Base-by-base conservation (phyloP, 64 coral and sea anemone species). In the Stichodactyla helianthus region DNA sequence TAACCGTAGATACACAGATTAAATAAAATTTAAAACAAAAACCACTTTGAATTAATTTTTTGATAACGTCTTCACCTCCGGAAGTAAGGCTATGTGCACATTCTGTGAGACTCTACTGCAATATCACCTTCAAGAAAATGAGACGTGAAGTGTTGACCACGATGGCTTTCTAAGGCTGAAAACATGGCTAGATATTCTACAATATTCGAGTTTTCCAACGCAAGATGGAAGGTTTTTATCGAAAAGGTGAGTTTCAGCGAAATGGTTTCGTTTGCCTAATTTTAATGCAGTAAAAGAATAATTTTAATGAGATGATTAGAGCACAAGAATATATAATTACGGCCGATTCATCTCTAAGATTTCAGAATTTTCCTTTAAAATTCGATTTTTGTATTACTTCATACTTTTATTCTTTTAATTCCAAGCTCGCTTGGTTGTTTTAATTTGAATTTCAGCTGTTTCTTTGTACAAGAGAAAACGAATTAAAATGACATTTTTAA, bases 111-210 rank as follows among this genome's bases (percentile, higher is more conserved):
- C 17, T 31, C 12, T 6, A 2, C 25, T 12, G 0, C 68, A 27
- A 28, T 10, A 27, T 10, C 22, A 11, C 27, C 68, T 31, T 7
- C 19, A 68, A 68, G 19, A 18, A 17, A n/a, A 62, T 62, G 18
- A 4, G 62, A 65, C 62, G 19, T 65, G 18, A 65, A 65, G 18
- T 18, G 62, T 65, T 74, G 25, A 13, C 12, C 25, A 74, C 27
- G 68, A 23, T 27, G 12, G n/a, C 7, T 11, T 31, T 23, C 27
- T 74, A 5, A 31, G 14, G 65, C 11, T 23, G 5, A 27, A 81
- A 51, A 52, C 52, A 81, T 81, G 78, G 78, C 78, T 2, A 81
- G 78, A 81, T 81, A 81, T 81, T 81, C 78, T 17, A 81, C 78
- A 17, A 81, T 81, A 52, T 81, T 81, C n/a, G 78, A 81, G 10